Conservation (phyloP, 2,113 vertebrate species). For the Eidolon helvum region DNA sequence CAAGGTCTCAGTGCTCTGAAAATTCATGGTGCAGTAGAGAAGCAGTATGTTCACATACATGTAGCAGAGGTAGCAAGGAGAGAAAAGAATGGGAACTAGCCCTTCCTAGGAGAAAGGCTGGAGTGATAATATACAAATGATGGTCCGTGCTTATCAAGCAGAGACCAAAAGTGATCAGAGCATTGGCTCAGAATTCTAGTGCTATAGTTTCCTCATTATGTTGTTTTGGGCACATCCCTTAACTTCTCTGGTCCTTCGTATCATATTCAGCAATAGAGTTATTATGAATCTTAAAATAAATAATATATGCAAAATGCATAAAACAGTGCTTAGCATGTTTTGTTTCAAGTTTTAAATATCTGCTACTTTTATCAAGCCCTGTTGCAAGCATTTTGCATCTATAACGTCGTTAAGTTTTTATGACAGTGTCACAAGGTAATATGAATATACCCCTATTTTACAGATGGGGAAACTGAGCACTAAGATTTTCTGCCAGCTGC, state of each 20-base stretch:
- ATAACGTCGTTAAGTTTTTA: neutral
- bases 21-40: neutral
- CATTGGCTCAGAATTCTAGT: neutral
- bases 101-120: neutral
- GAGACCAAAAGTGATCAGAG: neutral
- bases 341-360: neutral
- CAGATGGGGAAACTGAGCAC: neutral
- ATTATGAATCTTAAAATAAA: neutral
- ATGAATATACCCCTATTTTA: neutral
- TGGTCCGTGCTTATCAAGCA: neutral
- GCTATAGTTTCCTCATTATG: neutral
- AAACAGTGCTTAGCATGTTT: neutral
- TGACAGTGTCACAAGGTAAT: neutral
- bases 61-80: neutral
- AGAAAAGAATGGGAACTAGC: neutral
- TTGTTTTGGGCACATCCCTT: neutral
- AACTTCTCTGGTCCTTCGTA: neutral
- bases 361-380: neutral
- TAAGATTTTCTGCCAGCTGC: neutral
- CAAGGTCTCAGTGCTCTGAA: neutral
- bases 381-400: neutral
- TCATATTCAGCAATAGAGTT: neutral
- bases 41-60: fast-evolving
- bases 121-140: neutral
- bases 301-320: neutral